Base-by-base conservation (phyloP, 2,888 invertebrate species). In the Heliconius ismenius region DNA sequence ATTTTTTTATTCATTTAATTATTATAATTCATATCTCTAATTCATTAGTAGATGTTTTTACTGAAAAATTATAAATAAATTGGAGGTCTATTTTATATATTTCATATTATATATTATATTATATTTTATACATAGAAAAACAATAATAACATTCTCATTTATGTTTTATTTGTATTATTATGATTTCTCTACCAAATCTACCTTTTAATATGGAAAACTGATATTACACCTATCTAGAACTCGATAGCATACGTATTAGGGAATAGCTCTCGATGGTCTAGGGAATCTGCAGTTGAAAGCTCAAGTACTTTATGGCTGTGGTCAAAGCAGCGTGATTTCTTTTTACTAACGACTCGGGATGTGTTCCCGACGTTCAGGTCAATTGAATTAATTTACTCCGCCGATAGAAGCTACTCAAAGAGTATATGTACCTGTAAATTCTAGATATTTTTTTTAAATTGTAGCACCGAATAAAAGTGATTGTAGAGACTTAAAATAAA, bases 241-340 rank as follows among this genome's bases (percentile, higher is more conserved):
- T 88, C 87, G 87, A 89, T 88, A 90, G 86, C 85, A 85, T 88
- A 88, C 88, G 86, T 88, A 87, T 89, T 86, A 89, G 82, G 84
- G 82, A 85, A 84, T 84, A 84, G 84, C 85, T 86, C 84, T 85
- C 87, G 85, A 85, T 88, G 86, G 86, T 87, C 86, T 84, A 83
- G 82, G 83, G 75, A 81, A 81, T 82, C 83, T 84, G 82, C 81
- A 78, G 78, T 78, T 78, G 83, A 84, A 80, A 83, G 85, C 84
- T 82, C 79, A 77, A 82, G 81, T 82, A 79, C 80, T 82, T 83
- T 83, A 82, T 81, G 81, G 81, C 79, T 79, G 73, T 78, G 81
- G 79, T 81, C 82, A 82, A 82, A 81, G 80, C 78, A 68, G 78
- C 78, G 80, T 78, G 81, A 81, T 82, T 82, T 79, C 80, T 78